Percentiles rank a stretch among this genome's conserved stretches.
Evolutionary conservation across 2,113 vertebrate species (phyloP).

Genomic region (Marmota monax): DNA sequence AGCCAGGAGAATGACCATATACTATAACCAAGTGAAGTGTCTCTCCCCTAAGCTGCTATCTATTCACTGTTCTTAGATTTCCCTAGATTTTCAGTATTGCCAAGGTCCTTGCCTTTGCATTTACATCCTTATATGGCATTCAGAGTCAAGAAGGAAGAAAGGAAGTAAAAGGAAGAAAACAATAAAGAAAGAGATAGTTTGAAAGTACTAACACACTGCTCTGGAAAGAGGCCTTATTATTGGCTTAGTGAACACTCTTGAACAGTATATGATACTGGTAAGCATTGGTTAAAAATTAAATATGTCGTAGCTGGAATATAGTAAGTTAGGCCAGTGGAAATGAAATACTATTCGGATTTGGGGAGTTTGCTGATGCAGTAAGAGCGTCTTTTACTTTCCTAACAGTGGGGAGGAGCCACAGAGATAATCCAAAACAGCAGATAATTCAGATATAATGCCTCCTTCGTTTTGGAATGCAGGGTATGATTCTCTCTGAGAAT

Average conservation of each 20-base stretch:
- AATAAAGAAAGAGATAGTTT: background rate
- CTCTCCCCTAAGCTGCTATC: background rate
- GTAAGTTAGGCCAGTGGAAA: slow-evolving; percentile 27
- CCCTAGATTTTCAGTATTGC: slow-evolving; percentile 14
- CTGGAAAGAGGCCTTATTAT: background rate
- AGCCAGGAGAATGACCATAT: background rate
- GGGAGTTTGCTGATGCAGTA: slow-evolving; percentile 51
- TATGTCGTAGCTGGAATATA: background rate
- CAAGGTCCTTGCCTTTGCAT: slow-evolving; percentile 32
- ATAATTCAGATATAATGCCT: slow-evolving; percentile 63
- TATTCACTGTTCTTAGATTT: background rate
- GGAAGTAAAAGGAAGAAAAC: background rate
- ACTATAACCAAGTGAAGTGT: background rate
- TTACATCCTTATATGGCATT: background rate
- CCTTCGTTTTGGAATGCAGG: slow-evolving; percentile 63
- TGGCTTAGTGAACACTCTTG: background rate
- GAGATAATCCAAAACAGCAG: slow-evolving; percentile 76
- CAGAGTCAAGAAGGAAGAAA: background rate
- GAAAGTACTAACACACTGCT: background rate
- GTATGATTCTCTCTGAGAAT: slow-evolving; percentile 38
- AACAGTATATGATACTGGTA: background rate
- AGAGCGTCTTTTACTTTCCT: slow-evolving; percentile 60
- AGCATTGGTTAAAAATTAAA: slow-evolving; percentile 50
- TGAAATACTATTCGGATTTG: slow-evolving; percentile 39
- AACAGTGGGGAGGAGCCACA: slow-evolving; percentile 38